Evolutionary conservation across 1,140 invertebrate genomes (phyloP), one percentile per base, ranked within the genome.

Genomic region (Arion vulgaris): DNA sequence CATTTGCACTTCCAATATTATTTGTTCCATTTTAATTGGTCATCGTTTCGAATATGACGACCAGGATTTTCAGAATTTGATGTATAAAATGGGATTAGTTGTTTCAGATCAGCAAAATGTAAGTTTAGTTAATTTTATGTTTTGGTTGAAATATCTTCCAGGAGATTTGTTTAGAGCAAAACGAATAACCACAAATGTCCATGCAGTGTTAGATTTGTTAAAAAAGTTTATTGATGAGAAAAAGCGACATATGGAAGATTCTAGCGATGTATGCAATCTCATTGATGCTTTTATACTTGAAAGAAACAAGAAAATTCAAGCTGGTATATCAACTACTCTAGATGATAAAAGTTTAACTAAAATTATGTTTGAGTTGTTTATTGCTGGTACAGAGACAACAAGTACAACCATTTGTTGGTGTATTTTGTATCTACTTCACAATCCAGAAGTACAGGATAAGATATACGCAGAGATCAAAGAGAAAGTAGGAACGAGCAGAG

Each of bases 381-480:
- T 69, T 4, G 87, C 86, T 62, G 87, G 87, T 0, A 85, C 83
- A 0, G 87, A 87, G 32, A 87, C 85, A 15, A 84, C 80, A 49
- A 28, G 86, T 32, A 84, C 84, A 26, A 78, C 85, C 4, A 71
- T 88, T 7, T 71, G 51, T 32, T 88, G 97, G 97, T 96, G 96
- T 86, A 91, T 98, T 32, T 92, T 98, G 5, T 96, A 95, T 85
- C 94, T 98, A 93, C 95, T 96, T 0, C 90, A 94, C 23, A 90
- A 96, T 92, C 95, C 95, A 19, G 92, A 95, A 5, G 94, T 95
- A 0, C 96, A 97, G 89, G 93, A 93, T 32, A 94, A 94, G 19
- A 95, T 98, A 0, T 96, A 97, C 91, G 95, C 96, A 74, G 97
- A 99, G 91, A 92, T 99, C 34, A 96, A 98, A 84, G 39, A 82